Percentiles rank a stretch among this genome's conserved stretches.
These are phyloP conservation scores for Paramisgurnus dabryanus DNA, from an alignment of 2,113 vertebrate genomes.

Conservation along the genomic window DNA sequence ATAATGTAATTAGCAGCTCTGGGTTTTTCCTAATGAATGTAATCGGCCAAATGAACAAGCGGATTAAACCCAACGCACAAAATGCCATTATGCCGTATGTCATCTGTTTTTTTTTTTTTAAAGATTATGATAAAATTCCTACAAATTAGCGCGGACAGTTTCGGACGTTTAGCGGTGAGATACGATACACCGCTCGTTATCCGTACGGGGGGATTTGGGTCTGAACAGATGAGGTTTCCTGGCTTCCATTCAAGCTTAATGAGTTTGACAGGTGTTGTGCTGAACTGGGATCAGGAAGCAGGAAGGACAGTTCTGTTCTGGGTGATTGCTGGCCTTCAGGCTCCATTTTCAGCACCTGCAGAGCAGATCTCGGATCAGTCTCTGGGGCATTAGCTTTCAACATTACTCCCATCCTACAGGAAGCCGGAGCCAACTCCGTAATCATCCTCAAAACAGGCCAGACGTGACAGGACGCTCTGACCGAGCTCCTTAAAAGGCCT, in stretches of 20 bases:
- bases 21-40: slow-evolving; percentile 37
- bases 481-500: slow-evolving; percentile 10
- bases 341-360: slow-evolving; percentile 61
- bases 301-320: slow-evolving; percentile 60
- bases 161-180: background rate
- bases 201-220: background rate
- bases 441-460: slow-evolving; percentile 34
- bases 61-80: slow-evolving; percentile 34
- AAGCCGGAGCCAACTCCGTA: slow-evolving; percentile 27
- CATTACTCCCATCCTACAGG: slow-evolving; percentile 26
- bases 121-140: slow-evolving; percentile 7
- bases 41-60: slow-evolving; percentile 42
- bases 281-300: slow-evolving; percentile 61
- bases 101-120: background rate
- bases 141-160: background rate
- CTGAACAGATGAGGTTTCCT: slow-evolving; percentile 25
- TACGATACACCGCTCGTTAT: slow-evolving; percentile 16
- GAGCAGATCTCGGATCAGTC: slow-evolving; percentile 21
- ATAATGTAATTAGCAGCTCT: slow-evolving; percentile 41
- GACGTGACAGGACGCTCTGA: slow-evolving; percentile 8
- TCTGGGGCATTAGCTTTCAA: slow-evolving; percentile 18
- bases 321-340: slow-evolving; percentile 49
- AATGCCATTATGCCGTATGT: slow-evolving; percentile 3
- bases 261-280: slow-evolving; percentile 57
- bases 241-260: slow-evolving; percentile 40